A percentile compares a stretch with the other conserved stretches of the same genome.
These are phyloP conservation scores for Cichladusa arquata DNA, from an alignment of 2,113 vertebrate genomes.

Conservation along the genomic window DNA sequence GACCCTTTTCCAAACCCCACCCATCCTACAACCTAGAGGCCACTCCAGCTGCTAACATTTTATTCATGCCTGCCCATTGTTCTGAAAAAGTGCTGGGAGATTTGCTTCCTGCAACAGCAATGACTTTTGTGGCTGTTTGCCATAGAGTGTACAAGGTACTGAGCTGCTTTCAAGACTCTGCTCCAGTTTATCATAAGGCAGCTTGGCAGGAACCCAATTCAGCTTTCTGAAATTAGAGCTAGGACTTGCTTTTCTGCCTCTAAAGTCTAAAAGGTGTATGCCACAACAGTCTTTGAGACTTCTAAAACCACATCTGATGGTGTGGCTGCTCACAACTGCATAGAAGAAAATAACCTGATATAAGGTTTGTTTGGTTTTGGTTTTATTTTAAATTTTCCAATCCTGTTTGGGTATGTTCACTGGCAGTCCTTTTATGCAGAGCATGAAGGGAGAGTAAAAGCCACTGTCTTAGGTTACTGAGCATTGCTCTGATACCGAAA, in stretches of 20 bases:
- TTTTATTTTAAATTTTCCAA: background rate
- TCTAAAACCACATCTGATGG: background rate
- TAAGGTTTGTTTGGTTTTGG: rapidly evolving
- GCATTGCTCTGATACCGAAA: background rate
- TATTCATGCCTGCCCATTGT: conserved; percentile 24
- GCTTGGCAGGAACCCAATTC: background rate
- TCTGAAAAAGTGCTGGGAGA: conserved; percentile 29
- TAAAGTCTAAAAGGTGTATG: background rate
- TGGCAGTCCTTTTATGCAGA: background rate
- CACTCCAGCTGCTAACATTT: background rate
- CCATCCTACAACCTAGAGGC: background rate
- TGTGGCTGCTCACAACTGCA: background rate
- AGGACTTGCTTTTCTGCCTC: background rate
- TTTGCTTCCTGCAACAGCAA: conserved; percentile 31
- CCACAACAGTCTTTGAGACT: background rate
- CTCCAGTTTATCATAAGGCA: background rate
- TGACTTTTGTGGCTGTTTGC: conserved; percentile 34
- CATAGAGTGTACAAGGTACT: background rate
- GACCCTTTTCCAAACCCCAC: background rate
- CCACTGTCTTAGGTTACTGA: background rate
- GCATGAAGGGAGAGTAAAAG: background rate
- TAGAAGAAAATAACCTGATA: background rate
- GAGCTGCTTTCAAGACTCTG: background rate
- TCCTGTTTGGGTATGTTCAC: background rate
- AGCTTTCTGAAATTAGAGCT: background rate